Conservation (phyloP, 2,888 invertebrate species). For the Cosmopolites sordidus region DNA sequence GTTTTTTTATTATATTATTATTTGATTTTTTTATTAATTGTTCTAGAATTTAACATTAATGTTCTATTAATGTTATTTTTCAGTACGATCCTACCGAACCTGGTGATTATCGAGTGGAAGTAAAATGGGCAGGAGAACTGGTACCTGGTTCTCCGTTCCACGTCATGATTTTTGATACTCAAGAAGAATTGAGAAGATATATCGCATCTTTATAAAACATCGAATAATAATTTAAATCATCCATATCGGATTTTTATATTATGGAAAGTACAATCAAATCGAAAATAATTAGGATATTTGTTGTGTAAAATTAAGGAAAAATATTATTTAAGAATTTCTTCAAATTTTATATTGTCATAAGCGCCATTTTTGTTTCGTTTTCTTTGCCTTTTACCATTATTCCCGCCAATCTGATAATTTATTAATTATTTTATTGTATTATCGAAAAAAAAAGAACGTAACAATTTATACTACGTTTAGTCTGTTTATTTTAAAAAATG, state of each 20-base stretch:
- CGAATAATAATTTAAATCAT: background rate
- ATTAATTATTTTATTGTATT: slow-evolving; percentile 15
- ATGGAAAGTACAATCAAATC: background rate
- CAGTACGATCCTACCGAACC: slow-evolving; percentile 97
- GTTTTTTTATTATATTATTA: too few species aligned
- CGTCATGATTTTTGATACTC: slow-evolving; percentile 98
- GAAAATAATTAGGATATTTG: background rate
- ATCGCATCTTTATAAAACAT: slow-evolving; percentile 45
- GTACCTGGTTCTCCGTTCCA: slow-evolving; percentile 98
- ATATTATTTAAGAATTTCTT: too few species aligned
- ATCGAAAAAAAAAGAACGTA: slow-evolving; percentile 6
- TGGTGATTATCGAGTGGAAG: slow-evolving; percentile 96
- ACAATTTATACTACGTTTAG: slow-evolving; percentile 12
- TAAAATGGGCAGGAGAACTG: slow-evolving; percentile 96
- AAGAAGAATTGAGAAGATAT: slow-evolving; percentile 83
- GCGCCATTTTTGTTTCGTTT: too few species aligned
- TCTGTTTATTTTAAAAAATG: slow-evolving; percentile 12
- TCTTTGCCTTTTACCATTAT: background rate
- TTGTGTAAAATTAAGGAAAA: too few species aligned
- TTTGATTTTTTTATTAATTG: too few species aligned
- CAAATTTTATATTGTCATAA: too few species aligned
- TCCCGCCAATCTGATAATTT: slow-evolving; percentile 11
- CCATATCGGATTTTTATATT: background rate
- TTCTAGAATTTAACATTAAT: too few species aligned
- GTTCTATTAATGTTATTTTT: slow-evolving; percentile 20